Percentiles rank a stretch among this genome's conserved stretches.
These are phyloP conservation scores for cattle (Bos taurus) DNA, from an alignment of 2,113 vertebrate species.

Conservation along the genomic window DNA sequence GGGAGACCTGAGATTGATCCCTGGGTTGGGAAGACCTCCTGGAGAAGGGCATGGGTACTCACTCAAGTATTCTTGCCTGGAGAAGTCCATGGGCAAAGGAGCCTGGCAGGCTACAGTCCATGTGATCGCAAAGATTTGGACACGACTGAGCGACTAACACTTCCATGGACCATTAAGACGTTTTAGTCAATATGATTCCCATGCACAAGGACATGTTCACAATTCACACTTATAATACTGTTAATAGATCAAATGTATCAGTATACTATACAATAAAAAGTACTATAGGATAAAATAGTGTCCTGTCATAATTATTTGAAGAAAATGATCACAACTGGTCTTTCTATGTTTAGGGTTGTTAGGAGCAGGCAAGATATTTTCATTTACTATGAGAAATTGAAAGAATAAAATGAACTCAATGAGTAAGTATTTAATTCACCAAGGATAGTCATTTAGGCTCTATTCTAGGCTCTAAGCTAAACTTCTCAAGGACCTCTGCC, in stretches of 20 bases:
- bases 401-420: background rate
- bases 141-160: background rate
- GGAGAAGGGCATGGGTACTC: background rate
- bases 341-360: background rate
- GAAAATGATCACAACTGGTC: background rate
- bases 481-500: background rate
- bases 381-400: background rate
- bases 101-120: background rate
- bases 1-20: background rate
- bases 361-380: background rate
- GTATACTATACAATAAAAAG: background rate
- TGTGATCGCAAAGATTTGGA: background rate
- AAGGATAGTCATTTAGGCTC: background rate
- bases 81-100: background rate
- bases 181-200: background rate
- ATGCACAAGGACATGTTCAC: background rate
- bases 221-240: background rate
- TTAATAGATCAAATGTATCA: background rate
- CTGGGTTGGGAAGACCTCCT: background rate
- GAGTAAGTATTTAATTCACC: background rate
- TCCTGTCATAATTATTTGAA: background rate
- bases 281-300: background rate
- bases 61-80: background rate
- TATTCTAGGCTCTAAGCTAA: background rate
- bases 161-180: background rate